Conservation (phyloP, 2,113 vertebrate species). For the Pteronura brasiliensis region DNA sequence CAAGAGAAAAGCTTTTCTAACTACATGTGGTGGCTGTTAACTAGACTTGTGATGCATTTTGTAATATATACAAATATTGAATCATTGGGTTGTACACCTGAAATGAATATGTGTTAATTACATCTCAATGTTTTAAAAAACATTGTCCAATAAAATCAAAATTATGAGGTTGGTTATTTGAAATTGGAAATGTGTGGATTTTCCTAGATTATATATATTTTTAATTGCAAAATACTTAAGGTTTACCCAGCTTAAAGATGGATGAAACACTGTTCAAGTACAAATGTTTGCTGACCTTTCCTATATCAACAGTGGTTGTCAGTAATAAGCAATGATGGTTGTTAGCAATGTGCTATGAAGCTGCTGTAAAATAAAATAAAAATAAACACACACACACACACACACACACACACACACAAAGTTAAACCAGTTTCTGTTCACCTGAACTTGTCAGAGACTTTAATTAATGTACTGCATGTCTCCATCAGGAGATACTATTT, state of each 20-base stretch:
- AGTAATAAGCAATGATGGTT: background rate
- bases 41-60: background rate
- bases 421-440: background rate
- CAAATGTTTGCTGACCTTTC: background rate
- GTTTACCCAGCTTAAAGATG: background rate
- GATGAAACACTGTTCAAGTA: background rate
- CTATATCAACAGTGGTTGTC: background rate
- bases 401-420: background rate
- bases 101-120: background rate
- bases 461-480: background rate
- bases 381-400: background rate
- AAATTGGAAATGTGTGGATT: background rate
- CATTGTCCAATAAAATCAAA: background rate
- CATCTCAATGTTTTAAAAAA: background rate
- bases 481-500: conserved; percentile 1
- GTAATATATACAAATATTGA: background rate
- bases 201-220: background rate
- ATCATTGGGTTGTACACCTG: background rate
- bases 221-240: background rate
- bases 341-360: background rate
- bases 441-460: background rate
- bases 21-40: background rate
- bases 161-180: background rate
- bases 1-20: background rate
- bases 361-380: background rate